phyloP scores from a whole-genome alignment of 2,888 invertebrate genomes.

The Agonopterix arenella region DNA sequence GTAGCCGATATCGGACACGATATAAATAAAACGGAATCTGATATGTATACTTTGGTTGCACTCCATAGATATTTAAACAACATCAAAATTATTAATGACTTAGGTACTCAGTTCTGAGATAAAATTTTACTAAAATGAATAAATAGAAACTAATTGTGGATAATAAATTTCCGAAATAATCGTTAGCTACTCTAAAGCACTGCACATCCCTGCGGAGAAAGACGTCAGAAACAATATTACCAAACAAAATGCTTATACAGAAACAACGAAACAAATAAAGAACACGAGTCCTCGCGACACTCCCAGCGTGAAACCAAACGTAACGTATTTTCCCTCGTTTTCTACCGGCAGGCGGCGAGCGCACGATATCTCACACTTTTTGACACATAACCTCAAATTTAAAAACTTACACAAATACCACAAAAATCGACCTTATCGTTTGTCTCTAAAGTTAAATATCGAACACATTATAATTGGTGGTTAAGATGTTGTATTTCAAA shows the following conservation, averaged over 20 bases:
- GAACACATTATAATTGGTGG: constrained; percentile 2
- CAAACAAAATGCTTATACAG: constrained; percentile 18
- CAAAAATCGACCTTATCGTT: constrained; percentile 16
- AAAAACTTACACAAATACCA: constrained; percentile 2
- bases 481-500: constrained; percentile 20
- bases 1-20: constrained; percentile 27
- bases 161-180: too few relatives aligned
- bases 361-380: constrained; percentile 42
- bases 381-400: constrained; percentile 46
- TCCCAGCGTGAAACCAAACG: constrained; percentile 60
- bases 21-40: constrained; percentile 40
- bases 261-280: constrained; percentile 46
- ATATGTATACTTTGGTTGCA: constrained; percentile 26
- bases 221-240: constrained; percentile 28
- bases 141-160: too few relatives aligned
- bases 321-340: constrained; percentile 53
- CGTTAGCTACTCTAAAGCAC: too few relatives aligned
- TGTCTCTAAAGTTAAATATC: constrained; percentile 16
- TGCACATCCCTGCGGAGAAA: constrained; percentile 10
- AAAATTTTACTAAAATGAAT: too few relatives aligned
- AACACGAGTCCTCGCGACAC: constrained; percentile 34
- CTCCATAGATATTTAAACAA: neutral
- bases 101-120: too few relatives aligned
- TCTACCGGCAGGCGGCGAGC: constrained; percentile 42
- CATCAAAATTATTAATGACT: too few relatives aligned